Percentiles rank a stretch among this genome's conserved stretches.
phyloP scores from a whole-genome alignment of 1,140 invertebrate genomes.

The Caerostris extrusa region DNA sequence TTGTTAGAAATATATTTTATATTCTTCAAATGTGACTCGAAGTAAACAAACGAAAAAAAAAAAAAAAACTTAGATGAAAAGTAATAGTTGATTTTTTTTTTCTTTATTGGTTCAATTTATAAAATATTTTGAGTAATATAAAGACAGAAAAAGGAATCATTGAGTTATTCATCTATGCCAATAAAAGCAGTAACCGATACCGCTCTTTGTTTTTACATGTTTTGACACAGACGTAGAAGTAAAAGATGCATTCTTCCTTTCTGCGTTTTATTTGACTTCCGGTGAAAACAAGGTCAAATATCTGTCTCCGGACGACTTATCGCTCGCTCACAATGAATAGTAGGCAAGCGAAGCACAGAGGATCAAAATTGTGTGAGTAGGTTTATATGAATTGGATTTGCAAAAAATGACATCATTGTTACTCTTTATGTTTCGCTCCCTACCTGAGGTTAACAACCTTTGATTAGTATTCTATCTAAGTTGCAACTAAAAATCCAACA shows the following conservation, averaged over 20 bases:
- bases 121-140: too few relatives aligned
- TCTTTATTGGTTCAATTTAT: too few relatives aligned
- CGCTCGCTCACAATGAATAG: background rate
- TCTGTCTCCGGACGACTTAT: background rate
- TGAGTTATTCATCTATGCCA: background rate
- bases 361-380: background rate
- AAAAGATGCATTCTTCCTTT: background rate
- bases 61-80: too few relatives aligned
- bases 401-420: background rate
- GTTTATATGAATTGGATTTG: background rate
- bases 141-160: background rate
- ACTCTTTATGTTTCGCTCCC: background rate
- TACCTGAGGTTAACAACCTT: background rate
- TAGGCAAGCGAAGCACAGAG: background rate
- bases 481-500: too few relatives aligned
- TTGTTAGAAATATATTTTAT: too few relatives aligned
- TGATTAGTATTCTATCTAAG: too few relatives aligned
- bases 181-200: background rate
- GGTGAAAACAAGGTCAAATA: slow-evolving; percentile 13
- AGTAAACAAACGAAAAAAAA: too few relatives aligned
- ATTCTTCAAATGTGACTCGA: too few relatives aligned
- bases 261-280: background rate
- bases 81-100: too few relatives aligned
- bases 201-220: background rate
- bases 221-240: background rate